Evolutionary conservation across 2,888 invertebrate genomes (phyloP), one percentile per base, ranked within the genome.

Genomic region (Colletes collaris): DNA sequence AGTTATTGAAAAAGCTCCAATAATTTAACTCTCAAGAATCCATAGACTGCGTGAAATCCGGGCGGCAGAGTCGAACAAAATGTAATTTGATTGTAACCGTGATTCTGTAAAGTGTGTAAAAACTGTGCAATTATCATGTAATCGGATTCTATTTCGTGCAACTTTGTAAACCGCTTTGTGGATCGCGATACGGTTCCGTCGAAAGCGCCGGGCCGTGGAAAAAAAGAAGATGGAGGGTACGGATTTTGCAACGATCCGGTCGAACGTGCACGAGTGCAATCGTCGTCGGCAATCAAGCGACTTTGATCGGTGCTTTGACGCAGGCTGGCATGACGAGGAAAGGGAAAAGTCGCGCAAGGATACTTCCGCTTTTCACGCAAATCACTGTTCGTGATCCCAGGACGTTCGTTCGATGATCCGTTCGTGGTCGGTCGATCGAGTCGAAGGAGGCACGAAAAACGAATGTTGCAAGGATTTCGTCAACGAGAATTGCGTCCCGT

Each of bases 311-410:
- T 72, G 79, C 71, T 27, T 74, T 68, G 27, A 66, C n/a, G 73
- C 84, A 81, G 55, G 74, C 86, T 66, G 83, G 82, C 86, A 88
- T 65, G 64, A 86, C 86, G 80, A 68, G 66, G 72, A 76, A 79
- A 81, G 74, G 79, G 81, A 85, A 85, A 87, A 87, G 76, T 40
- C 60, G 53, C 58, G 44, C 40, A 53, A 40, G 2, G 19, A 53
- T 76, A 85, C 86, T 89, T 89, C 89, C 89, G 89, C 85, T 89
- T 89, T 89, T 89, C 89, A 85, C 87, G 82, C 83, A 87, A 89
- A 88, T 88, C 87, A 85, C 81, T 72, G 84, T 69, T 37, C 40
- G 66, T 60, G 58, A 67, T 75, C 55, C 70, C 79, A 44, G 0
- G 66, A 65, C 55, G 37, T n/a, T 46, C 16, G 59, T 50, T 16